Evolutionary conservation across 2,888 invertebrate genomes (phyloP), one percentile per base, ranked within the genome.

Genomic region (Leptinotarsa rubiginosa): DNA sequence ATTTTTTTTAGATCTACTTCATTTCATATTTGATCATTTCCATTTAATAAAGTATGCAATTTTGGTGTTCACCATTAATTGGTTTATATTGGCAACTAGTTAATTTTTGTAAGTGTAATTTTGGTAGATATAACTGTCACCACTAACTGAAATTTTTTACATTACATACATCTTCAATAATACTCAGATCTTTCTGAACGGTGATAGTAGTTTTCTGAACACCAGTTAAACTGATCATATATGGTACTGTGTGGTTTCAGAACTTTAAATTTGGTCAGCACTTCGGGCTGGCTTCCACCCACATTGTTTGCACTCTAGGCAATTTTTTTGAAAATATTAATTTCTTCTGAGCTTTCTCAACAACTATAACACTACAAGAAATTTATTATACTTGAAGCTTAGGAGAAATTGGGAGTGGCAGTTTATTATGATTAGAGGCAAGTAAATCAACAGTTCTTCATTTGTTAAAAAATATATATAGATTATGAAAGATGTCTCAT

Each of bases 271-370:
- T 74, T 78, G 80, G 79, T 81, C 79, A 75, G 76, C 87, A 59
- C 62, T 70, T 54, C 86, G 85, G 84, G 91, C 92, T 92, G 92
- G 93, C 93, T 93, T 93, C 93, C 93, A 93, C 91, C 92, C 94
- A 93, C 94, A 94, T 94, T 94, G 94, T 94, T 94, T 94, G 94
- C 93, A 94, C 93, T 93, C 92, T 77, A 89, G 89, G 87, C 86
- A 78, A 78, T 75, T 80, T 72, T 72, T 69, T 52, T 74, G 31
- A 70, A 69, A 70, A 70, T 52, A 50, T 66, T 65, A 66, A 73
- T 77, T 73, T 76, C 50, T 72, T 77, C 73, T 71, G 54, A 75
- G 74, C 72, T 74, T 70, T 66, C 50, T 54, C 49, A 18, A 18
- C 65, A 59, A 50, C 47, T 13, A 13, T 7, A 15, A 10, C 50